These are phyloP conservation scores for Misgurnus mizolepis DNA, from an alignment of 2,113 vertebrate species.

Conservation along the genomic window DNA sequence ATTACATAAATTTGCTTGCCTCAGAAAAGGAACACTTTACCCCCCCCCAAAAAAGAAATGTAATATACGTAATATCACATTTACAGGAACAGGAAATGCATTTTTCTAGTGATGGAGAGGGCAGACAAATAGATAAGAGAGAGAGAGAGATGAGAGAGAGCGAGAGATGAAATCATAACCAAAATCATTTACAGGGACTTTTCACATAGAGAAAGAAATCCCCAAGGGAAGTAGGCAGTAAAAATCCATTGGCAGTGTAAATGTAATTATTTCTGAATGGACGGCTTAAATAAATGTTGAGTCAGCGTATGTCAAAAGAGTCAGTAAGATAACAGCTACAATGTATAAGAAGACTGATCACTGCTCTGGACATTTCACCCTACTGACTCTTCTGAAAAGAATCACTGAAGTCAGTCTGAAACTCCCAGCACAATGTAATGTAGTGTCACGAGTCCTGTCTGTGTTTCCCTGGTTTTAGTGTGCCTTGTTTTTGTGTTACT, in stretches of 20 bases:
- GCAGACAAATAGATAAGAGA: too few relatives aligned
- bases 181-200: background rate
- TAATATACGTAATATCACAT: too few relatives aligned
- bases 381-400: constrained; percentile 30
- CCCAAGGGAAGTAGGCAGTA: background rate
- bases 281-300: constrained; percentile 1
- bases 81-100: too few relatives aligned
- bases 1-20: too few relatives aligned
- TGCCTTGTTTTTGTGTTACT: too few relatives aligned
- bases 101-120: too few relatives aligned
- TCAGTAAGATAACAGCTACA: background rate
- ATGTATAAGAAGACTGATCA: constrained; percentile 7
- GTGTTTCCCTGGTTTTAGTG: too few relatives aligned
- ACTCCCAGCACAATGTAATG: background rate
- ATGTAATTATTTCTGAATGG: constrained; percentile 34
- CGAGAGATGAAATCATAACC: background rate
- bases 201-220: background rate
- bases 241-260: constrained; percentile 13
- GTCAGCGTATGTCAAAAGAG: constrained; percentile 19
- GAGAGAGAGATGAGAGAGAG: too few relatives aligned
- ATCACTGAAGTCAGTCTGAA: background rate
- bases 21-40: too few relatives aligned
- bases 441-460: too few relatives aligned
- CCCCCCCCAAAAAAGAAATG: too few relatives aligned
- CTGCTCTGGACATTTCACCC: constrained; percentile 1